phyloP scores from a whole-genome alignment of 2,113 vertebrate species.

The Tragelaphus imberbis region DNA sequence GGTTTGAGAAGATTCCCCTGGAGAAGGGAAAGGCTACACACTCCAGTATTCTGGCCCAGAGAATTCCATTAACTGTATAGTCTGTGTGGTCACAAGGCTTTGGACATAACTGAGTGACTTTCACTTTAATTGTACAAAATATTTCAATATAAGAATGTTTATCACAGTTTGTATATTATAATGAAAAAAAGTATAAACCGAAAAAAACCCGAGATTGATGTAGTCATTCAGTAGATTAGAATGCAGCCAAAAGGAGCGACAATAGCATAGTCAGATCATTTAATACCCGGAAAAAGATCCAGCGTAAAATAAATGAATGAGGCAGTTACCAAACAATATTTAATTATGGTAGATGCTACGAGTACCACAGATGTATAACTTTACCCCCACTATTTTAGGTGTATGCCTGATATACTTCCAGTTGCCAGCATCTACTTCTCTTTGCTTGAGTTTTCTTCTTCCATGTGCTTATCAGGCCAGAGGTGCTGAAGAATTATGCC shows the following conservation, averaged over 20 bases:
- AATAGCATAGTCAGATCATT: neutral
- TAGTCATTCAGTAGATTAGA: neutral
- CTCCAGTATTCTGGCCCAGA: neutral
- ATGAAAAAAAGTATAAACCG: neutral
- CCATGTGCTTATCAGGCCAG: neutral
- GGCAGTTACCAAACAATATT: neutral
- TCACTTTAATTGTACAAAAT: neutral
- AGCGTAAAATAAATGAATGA: neutral
- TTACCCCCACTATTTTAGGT: neutral
- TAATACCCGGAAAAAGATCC: neutral
- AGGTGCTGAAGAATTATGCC: neutral
- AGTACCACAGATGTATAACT: neutral
- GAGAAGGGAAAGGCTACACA: neutral
- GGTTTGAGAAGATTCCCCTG: neutral
- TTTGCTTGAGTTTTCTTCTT: neutral
- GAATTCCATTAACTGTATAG: neutral
- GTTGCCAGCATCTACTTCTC: neutral
- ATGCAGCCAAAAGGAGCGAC: neutral
- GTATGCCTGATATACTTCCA: neutral
- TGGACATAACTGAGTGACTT: neutral
- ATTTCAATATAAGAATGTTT: neutral
- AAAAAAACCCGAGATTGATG: neutral
- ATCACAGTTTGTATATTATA: neutral
- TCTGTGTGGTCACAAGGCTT: neutral
- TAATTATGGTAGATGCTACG: neutral